A percentile compares a stretch with the other conserved stretches of the same genome.
These are phyloP conservation scores for Nycteola revayana DNA, from an alignment of 2,888 invertebrate species.

Conservation along the genomic window DNA sequence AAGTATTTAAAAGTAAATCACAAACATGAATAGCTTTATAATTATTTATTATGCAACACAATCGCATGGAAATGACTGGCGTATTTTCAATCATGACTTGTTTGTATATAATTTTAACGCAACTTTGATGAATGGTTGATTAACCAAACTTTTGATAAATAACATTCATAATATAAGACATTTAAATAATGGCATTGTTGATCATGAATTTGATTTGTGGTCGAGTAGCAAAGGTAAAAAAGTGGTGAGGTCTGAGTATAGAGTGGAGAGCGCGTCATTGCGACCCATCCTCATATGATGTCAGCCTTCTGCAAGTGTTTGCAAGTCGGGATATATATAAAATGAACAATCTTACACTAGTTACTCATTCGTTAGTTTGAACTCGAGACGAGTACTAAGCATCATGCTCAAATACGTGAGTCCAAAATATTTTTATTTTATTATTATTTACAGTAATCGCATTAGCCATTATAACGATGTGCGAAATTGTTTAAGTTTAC, in stretches of 20 bases:
- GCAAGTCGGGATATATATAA: constrained; percentile 71
- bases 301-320: constrained; percentile 65
- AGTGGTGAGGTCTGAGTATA: constrained; percentile 36
- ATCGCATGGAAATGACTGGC: too few species aligned
- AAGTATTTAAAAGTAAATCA: too few species aligned
- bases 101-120: too few species aligned
- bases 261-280: constrained; percentile 41
- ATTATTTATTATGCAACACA: too few species aligned
- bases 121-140: too few species aligned
- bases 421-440: constrained; percentile 30
- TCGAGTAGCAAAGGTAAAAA: constrained; percentile 49
- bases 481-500: constrained; percentile 23
- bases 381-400: constrained; percentile 72
- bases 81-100: too few species aligned
- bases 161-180: constrained; percentile 1
- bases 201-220: constrained; percentile 33
- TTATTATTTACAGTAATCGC: constrained; percentile 29
- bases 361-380: constrained; percentile 78
- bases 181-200: constrained; percentile 26
- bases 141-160: neutral
- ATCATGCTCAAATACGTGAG: constrained; percentile 80
- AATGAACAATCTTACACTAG: constrained; percentile 66
- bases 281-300: constrained; percentile 66
- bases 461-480: constrained; percentile 27
- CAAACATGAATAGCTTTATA: too few species aligned